Conservation (phyloP, 2,113 vertebrate genomes). For the Dermatemys mawii region DNA sequence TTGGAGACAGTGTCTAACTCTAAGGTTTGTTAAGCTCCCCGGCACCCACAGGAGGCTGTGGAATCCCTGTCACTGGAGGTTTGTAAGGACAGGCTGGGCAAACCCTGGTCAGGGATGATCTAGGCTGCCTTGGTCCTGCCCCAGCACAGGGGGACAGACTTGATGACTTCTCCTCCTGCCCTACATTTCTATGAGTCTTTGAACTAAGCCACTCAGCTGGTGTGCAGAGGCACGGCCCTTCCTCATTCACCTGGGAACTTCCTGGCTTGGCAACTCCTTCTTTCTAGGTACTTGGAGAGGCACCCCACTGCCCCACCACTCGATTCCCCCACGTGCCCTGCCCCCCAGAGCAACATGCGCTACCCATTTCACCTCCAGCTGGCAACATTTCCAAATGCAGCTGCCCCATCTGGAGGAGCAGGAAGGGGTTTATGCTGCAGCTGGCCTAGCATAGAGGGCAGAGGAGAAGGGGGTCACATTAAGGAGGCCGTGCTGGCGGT, state of each 20-base stretch:
- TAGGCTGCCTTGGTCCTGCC: background rate
- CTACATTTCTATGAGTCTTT: accelerated
- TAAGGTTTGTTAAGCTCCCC: background rate
- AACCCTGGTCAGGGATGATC: background rate
- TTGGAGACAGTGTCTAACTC: background rate
- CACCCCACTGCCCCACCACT: background rate
- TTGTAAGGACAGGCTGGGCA: background rate
- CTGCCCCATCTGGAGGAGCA: background rate
- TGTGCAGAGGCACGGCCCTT: background rate
- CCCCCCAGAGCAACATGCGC: accelerated
- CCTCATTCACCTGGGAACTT: background rate
- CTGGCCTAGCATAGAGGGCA: background rate
- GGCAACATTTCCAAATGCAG: accelerated
- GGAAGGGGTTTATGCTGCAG: background rate
- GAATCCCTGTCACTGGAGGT: background rate
- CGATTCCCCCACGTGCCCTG: accelerated
- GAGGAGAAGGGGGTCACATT: background rate
- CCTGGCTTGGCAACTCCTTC: no score
- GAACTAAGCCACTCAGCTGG: accelerated
- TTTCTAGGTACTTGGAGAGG: no score
- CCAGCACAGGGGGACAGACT: background rate
- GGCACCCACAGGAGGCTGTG: background rate
- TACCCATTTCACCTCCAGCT: accelerated
- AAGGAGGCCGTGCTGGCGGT: background rate
- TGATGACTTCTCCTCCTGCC: background rate